A percentile compares a stretch with the other conserved stretches of the same genome.
These are phyloP conservation scores for cat (Felis catus) DNA, from an alignment of 2,113 vertebrate genomes.

Conservation along the genomic window F.catus_Fca126_mat1.0 CM031413.1:37143501-37144000, in stretches of 20 bases:
- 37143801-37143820: slow-evolving; percentile 23
- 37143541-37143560: no score
- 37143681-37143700: background rate
- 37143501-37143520: no score
- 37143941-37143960: background rate
- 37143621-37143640: no score
- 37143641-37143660: no score
- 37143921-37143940: background rate
- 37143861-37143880: slow-evolving; percentile 43
- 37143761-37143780: slow-evolving; percentile 65
- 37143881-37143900: background rate
- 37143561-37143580: no score
- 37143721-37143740: background rate
- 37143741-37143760: background rate
- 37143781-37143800: background rate
- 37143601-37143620: no score
- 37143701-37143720: background rate
- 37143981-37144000: background rate
- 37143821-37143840: slow-evolving; percentile 41
- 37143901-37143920: background rate
- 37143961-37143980: background rate
- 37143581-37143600: no score
- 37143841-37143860: slow-evolving; percentile 48
- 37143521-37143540: no score
- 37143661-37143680: background rate